These are phyloP conservation scores for Oreochromis aureus DNA, from an alignment of 2,113 vertebrate species.

Conservation along the genomic window DNA sequence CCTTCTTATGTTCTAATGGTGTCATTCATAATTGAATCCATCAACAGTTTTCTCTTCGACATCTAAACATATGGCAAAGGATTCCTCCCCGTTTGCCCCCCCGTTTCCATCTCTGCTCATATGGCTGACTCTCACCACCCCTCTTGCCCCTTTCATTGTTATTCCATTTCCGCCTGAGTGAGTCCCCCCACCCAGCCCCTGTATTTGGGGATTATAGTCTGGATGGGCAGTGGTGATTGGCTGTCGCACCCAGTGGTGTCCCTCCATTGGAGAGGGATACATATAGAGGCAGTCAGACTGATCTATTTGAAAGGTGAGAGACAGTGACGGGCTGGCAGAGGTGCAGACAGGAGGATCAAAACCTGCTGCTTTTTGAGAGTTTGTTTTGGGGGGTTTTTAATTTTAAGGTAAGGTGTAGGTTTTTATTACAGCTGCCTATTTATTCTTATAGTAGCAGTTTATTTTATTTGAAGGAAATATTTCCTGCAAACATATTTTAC, in stretches of 20 bases:
- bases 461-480: neutral
- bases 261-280: conserved; percentile 65
- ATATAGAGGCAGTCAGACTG: conserved; percentile 60
- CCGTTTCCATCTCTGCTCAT: neutral
- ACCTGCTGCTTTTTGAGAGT: conserved; percentile 29
- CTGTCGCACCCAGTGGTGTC: conserved; percentile 36
- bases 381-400: neutral
- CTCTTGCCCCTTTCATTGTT: conserved; percentile 54
- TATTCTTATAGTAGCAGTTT: neutral
- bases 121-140: conserved; percentile 42
- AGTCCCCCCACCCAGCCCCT: neutral
- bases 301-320: conserved; percentile 63
- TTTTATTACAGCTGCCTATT: neutral
- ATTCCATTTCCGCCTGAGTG: conserved; percentile 35
- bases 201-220: conserved; percentile 59
- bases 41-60: conserved; percentile 60
- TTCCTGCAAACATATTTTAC: neutral
- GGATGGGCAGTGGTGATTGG: conserved; percentile 59
- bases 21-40: conserved; percentile 65
- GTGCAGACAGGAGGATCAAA: neutral
- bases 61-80: conserved; percentile 58
- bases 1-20: conserved; percentile 7
- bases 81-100: neutral
- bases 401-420: conserved; percentile 65
- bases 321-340: conserved; percentile 29